These are phyloP conservation scores for Ambastaia sidthimunki DNA, from an alignment of 2,797 vertebrate species.

Conservation along the genomic window DNA sequence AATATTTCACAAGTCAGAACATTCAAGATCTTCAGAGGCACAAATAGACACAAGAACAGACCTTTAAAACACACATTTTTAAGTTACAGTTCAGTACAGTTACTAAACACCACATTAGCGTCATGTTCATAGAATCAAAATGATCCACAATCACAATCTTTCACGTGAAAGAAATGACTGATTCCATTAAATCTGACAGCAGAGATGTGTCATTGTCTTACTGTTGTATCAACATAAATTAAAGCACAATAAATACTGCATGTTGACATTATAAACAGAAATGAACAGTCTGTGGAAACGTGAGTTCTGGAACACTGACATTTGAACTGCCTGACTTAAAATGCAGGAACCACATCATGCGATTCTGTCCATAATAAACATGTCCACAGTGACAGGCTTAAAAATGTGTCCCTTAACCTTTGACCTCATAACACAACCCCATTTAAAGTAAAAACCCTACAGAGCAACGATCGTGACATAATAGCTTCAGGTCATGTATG, in stretches of 20 bases:
- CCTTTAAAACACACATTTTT: slow-evolving; percentile 1
- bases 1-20: slow-evolving; percentile 9
- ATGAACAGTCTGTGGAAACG: not conserved
- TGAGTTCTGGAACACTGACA: not conserved
- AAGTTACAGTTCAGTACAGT: too few species aligned
- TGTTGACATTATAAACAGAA: slow-evolving; percentile 28
- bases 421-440: slow-evolving; percentile 38
- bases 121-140: slow-evolving; percentile 10
- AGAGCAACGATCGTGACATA: not conserved
- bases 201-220: not conserved
- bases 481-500: slow-evolving; percentile 16
- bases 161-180: slow-evolving; percentile 18
- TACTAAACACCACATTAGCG: slow-evolving; percentile 7
- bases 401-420: slow-evolving; percentile 12
- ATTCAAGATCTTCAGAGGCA: slow-evolving; percentile 30
- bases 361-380: not conserved
- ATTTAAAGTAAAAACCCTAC: not conserved
- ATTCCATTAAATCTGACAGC: not conserved
- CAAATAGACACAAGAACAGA: not conserved
- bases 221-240: slow-evolving; percentile 18
- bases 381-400: not conserved
- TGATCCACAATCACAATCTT: slow-evolving; percentile 16
- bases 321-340: slow-evolving; percentile 1
- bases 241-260: slow-evolving; percentile 37
- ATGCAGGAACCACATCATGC: not conserved